Evolutionary conservation across 2,888 invertebrate genomes (phyloP).

Genomic region (Torymus tubicola): DNA sequence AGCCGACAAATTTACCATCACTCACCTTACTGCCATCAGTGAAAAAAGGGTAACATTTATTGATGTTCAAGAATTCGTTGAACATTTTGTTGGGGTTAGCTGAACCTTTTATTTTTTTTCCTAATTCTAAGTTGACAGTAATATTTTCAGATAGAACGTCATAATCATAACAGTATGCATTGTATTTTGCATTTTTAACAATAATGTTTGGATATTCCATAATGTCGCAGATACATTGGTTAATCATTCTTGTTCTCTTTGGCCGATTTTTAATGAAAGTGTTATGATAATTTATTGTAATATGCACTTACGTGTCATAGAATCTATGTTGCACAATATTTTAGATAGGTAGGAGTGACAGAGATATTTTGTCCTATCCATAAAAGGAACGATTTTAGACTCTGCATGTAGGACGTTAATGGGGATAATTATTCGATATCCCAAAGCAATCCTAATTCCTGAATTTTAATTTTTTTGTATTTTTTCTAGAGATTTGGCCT

Average conservation of each 20-base stretch:
- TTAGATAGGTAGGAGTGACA: slow-evolving; percentile 14
- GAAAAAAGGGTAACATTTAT: slow-evolving; percentile 6
- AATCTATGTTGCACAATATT: slow-evolving; percentile 13
- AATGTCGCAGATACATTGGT: slow-evolving; percentile 11
- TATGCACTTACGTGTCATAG: slow-evolving; percentile 1
- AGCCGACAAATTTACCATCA: neutral
- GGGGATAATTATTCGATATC: slow-evolving; percentile 21
- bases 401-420: slow-evolving; percentile 33
- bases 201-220: neutral
- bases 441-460: slow-evolving; percentile 19
- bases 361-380: neutral
- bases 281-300: neutral
- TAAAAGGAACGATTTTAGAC: slow-evolving; percentile 19
- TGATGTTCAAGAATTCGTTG: neutral
- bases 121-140: slow-evolving; percentile 3
- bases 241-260: neutral
- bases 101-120: slow-evolving; percentile 14
- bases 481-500: neutral
- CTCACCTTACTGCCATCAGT: slow-evolving; percentile 15
- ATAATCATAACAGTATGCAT: slow-evolving; percentile 17
- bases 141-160: neutral
- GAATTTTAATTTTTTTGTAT: slow-evolving; percentile 19
- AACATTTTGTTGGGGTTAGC: slow-evolving; percentile 20
- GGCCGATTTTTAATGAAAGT: neutral
- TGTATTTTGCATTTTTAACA: slow-evolving; percentile 11